Conservation (phyloP, 1,140 invertebrate genomes). For the Drosophila lacteicornis region DNA sequence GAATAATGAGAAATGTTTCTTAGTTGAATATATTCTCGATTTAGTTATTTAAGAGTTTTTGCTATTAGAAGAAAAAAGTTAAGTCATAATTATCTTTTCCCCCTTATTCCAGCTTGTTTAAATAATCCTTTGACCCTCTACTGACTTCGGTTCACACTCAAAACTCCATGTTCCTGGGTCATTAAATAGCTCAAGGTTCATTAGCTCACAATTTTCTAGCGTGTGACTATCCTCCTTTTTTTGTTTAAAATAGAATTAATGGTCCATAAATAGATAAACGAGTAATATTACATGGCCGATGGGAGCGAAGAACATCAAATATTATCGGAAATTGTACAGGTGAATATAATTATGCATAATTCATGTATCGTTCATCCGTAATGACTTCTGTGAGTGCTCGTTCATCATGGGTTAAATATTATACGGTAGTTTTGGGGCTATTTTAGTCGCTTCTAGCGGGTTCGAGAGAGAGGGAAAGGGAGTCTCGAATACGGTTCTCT, state of each 20-base stretch:
- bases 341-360: slow-evolving; percentile 48
- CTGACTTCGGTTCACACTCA: neutral
- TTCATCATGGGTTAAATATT: slow-evolving; percentile 6
- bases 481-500: neutral
- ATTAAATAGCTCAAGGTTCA: slow-evolving; percentile 33
- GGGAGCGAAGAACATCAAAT: slow-evolving; percentile 7
- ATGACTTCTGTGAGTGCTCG: slow-evolving; percentile 23
- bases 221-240: slow-evolving; percentile 13
- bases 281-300: neutral
- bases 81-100: too few relatives aligned
- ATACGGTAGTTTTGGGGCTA: slow-evolving; percentile 1
- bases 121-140: neutral
- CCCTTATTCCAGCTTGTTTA: too few relatives aligned
- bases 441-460: slow-evolving; percentile 1
- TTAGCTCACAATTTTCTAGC: slow-evolving; percentile 1
- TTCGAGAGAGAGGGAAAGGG: neutral
- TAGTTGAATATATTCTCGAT: too few relatives aligned
- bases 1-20: too few relatives aligned
- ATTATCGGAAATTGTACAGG: slow-evolving; percentile 17
- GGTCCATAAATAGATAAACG: slow-evolving; percentile 36
- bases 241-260: slow-evolving; percentile 14
- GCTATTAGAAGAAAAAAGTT: too few relatives aligned
- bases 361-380: slow-evolving; percentile 38
- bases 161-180: too few relatives aligned
- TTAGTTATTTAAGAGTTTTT: too few relatives aligned